phyloP scores from a whole-genome alignment of 2,113 vertebrate genomes.

The Chrysemys picta region DNA sequence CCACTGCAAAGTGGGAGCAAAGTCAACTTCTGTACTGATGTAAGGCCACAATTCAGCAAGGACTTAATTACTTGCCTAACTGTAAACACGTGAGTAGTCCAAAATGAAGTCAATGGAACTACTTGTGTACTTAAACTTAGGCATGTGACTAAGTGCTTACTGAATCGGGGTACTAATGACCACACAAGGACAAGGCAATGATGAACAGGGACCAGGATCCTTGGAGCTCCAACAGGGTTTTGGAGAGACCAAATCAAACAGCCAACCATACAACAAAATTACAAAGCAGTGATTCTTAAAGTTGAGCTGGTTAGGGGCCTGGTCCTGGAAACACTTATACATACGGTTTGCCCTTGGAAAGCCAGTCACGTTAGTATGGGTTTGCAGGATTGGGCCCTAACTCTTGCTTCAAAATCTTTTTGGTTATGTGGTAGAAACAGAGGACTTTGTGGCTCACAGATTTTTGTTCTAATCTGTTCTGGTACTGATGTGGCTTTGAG shows the following conservation, averaged over 20 bases:
- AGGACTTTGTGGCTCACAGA: neutral
- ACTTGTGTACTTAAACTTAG: slow-evolving; percentile 17
- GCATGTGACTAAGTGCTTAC: neutral
- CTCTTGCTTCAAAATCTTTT: neutral
- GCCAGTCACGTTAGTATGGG: neutral
- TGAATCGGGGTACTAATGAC: neutral
- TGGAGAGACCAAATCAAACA: neutral
- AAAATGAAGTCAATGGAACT: neutral
- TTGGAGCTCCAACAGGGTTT: neutral
- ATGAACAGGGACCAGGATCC: neutral
- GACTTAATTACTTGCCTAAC: too few species aligned
- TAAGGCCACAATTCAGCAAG: too few species aligned
- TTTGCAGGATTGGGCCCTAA: neutral
- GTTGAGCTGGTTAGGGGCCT: neutral
- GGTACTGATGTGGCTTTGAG: neutral
- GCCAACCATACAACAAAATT: neutral
- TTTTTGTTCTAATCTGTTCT: neutral
- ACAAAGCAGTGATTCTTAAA: neutral
- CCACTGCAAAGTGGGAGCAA: neutral
- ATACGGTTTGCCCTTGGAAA: neutral
- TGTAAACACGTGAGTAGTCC: neutral
- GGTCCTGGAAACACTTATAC: neutral
- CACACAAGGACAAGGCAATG: neutral
- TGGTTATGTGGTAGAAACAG: neutral
- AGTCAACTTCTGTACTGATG: neutral